Evolutionary conservation across 1,140 invertebrate species (phyloP).

Genomic region (Antheraea pernyi): DNA sequence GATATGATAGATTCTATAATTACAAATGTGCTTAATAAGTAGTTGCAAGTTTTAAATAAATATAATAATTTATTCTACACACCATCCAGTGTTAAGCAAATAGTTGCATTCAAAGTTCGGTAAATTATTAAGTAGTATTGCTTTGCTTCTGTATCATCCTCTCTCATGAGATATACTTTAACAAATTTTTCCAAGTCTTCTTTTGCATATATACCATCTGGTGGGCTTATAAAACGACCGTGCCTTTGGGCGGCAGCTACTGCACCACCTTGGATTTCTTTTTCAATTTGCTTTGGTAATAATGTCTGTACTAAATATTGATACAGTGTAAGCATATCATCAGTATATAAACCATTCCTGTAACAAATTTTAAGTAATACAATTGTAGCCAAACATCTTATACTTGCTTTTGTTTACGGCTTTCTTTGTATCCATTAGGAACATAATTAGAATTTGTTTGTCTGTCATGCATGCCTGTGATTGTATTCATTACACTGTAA

Average conservation of each 20-base stretch:
- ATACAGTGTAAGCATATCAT: slow-evolving; percentile 91
- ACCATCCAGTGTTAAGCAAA: slow-evolving; percentile 89
- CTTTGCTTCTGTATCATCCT: slow-evolving; percentile 79
- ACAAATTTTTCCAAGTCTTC: slow-evolving; percentile 86
- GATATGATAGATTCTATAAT: no score
- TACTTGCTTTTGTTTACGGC: no score
- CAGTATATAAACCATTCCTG: slow-evolving; percentile 91
- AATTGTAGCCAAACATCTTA: neutral
- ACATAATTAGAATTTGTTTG: no score
- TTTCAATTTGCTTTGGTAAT: slow-evolving; percentile 86
- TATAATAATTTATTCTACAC: slow-evolving; percentile 30
- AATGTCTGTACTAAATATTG: slow-evolving; percentile 88
- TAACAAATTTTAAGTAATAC: slow-evolving; percentile 28
- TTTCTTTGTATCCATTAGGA: no score
- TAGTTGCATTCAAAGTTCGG: slow-evolving; percentile 87
- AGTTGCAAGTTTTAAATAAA: neutral
- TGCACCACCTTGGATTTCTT: slow-evolving; percentile 85
- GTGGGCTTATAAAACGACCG: slow-evolving; percentile 64
- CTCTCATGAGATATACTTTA: slow-evolving; percentile 84
- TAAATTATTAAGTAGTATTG: slow-evolving; percentile 89
- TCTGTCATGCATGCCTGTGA: no score
- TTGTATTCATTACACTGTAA: no score
- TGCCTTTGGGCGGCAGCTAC: slow-evolving; percentile 64
- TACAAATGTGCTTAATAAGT: neutral
- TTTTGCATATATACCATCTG: slow-evolving; percentile 75